Conservation (phyloP, 1,140 invertebrate species). For the Latrodectus geometricus region DNA sequence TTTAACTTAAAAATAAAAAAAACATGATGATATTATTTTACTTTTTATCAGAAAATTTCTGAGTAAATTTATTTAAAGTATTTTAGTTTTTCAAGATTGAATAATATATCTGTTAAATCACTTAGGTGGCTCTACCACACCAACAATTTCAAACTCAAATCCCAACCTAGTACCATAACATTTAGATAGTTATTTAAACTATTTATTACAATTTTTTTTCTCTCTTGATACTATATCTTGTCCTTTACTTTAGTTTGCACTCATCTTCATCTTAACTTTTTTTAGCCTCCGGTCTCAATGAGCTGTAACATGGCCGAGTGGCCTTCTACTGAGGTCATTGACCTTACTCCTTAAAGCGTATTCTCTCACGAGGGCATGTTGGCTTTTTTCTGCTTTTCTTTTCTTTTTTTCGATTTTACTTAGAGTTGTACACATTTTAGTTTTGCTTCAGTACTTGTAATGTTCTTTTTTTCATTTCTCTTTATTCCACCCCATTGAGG, state of each 20-base stretch:
- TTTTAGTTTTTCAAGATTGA: too few species aligned
- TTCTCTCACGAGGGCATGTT: slow-evolving; percentile 45
- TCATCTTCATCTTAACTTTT: not conserved
- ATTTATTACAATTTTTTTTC: not conserved
- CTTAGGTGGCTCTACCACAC: not conserved
- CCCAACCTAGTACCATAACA: not conserved
- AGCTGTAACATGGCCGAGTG: slow-evolving; percentile 51
- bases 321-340: slow-evolving; percentile 49
- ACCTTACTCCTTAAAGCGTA: slow-evolving; percentile 13
- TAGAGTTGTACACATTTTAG: slow-evolving; percentile 55
- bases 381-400: not conserved
- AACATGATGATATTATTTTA: too few species aligned
- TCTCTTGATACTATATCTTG: too few species aligned
- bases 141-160: not conserved
- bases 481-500: slow-evolving; percentile 39
- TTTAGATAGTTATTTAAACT: not conserved
- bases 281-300: not conserved
- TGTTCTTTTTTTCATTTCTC: slow-evolving; percentile 31
- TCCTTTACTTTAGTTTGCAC: not conserved
- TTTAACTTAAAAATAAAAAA: too few species aligned
- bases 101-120: too few species aligned
- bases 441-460: slow-evolving; percentile 52
- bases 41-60: too few species aligned
- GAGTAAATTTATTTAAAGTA: too few species aligned
- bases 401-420: slow-evolving; percentile 24